Evolutionary conservation across 2,113 vertebrate species (phyloP).

Genomic region (Malaclemys terrapin): DNA sequence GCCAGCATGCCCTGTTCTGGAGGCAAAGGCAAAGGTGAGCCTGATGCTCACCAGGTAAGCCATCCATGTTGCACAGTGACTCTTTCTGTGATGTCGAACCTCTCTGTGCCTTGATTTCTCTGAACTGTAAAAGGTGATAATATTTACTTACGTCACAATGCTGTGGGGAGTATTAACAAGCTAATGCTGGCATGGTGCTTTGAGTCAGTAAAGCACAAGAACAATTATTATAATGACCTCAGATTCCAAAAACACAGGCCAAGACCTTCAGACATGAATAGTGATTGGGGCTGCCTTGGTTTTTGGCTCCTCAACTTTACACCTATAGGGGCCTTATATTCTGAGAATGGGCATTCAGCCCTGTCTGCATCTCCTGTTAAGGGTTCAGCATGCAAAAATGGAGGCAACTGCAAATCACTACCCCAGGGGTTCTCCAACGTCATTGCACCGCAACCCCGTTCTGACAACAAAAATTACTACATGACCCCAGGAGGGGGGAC

Average conservation of each 20-base stretch:
- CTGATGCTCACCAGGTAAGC: background rate
- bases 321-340: background rate
- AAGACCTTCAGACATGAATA: background rate
- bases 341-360: background rate
- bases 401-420: background rate
- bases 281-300: background rate
- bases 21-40: background rate
- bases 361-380: background rate
- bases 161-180: background rate
- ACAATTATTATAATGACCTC: background rate
- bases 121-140: background rate
- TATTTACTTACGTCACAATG: background rate
- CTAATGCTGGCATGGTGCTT: background rate
- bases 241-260: background rate
- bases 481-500: too few species aligned
- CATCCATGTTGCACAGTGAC: background rate
- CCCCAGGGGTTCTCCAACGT: background rate
- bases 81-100: background rate
- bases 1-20: background rate
- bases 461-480: too few species aligned
- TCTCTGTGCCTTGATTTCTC: background rate
- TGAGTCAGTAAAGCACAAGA: background rate
- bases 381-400: rapidly evolving
- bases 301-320: background rate
- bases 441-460: too few species aligned